Percentiles rank a stretch among this genome's conserved stretches.
Evolutionary conservation across 2,888 invertebrate genomes (phyloP).

Genomic region (Penaeus monodon): DNA sequence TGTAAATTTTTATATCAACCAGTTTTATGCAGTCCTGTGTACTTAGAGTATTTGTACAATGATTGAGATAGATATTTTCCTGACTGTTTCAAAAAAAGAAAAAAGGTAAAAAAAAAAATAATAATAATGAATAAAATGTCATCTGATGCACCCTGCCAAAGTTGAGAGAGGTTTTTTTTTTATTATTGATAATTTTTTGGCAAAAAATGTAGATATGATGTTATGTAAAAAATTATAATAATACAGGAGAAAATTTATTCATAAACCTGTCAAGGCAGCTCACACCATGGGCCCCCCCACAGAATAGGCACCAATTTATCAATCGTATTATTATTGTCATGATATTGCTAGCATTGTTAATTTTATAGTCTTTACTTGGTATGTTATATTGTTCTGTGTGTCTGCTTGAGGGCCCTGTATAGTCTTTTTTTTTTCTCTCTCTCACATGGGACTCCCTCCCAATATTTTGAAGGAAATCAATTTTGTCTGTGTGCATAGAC

Average conservation of each 20-base stretch:
- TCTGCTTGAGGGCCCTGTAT: not conserved
- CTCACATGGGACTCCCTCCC: slow-evolving; percentile 14
- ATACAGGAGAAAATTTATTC: slow-evolving; percentile 32
- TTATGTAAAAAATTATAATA: too few species aligned
- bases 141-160: slow-evolving; percentile 46
- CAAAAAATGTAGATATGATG: too few species aligned
- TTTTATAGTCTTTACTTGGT: too few species aligned
- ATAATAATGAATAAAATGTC: too few species aligned
- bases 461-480: slow-evolving; percentile 30
- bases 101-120: too few species aligned
- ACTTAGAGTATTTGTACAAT: slow-evolving; percentile 53
- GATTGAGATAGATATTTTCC: too few species aligned
- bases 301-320: slow-evolving; percentile 13
- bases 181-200: too few species aligned
- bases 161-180: not conserved
- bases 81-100: too few species aligned
- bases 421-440: slow-evolving; percentile 7
- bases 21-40: slow-evolving; percentile 54
- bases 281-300: slow-evolving; percentile 27
- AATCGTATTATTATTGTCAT: too few species aligned
- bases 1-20: slow-evolving; percentile 16
- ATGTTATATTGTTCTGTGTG: too few species aligned
- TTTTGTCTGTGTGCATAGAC: slow-evolving; percentile 45
- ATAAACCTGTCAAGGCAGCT: slow-evolving; percentile 46
- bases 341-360: too few species aligned